Evolutionary conservation across 2,797 vertebrate species (phyloP).

Genomic region (Menidia menidia): DNA sequence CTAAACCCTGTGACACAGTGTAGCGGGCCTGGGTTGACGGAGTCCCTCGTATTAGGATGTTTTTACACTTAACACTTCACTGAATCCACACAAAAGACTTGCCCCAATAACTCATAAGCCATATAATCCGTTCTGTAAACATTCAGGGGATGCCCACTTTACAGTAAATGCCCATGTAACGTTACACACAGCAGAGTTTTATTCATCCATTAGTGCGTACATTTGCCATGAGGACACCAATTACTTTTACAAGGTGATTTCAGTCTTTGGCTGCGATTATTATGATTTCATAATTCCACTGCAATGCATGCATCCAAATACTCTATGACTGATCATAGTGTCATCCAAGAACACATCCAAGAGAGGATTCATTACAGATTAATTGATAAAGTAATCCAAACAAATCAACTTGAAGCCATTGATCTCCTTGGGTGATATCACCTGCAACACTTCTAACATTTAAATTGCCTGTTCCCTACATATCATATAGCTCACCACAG

Average conservation of each 20-base stretch:
- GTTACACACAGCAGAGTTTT: slow-evolving; percentile 16
- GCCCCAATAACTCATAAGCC: slow-evolving; percentile 72
- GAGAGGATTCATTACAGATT: neutral
- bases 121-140: slow-evolving; percentile 75
- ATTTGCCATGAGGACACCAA: slow-evolving; percentile 18
- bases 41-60: slow-evolving; percentile 61
- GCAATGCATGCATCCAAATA: neutral
- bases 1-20: slow-evolving; percentile 44
- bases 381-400: slow-evolving; percentile 7
- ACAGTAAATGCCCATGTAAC: slow-evolving; percentile 60
- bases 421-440: slow-evolving; percentile 5
- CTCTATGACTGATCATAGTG: neutral
- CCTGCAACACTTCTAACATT: slow-evolving; percentile 18
- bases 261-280: neutral
- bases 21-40: slow-evolving; percentile 38
- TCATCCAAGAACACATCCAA: slow-evolving; percentile 12
- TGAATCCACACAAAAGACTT: slow-evolving; percentile 78
- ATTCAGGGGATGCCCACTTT: slow-evolving; percentile 62
- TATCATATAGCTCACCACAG: slow-evolving; percentile 47
- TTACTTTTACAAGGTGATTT: slow-evolving; percentile 1
- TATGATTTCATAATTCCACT: neutral
- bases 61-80: slow-evolving; percentile 75
- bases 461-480: slow-evolving; percentile 35
- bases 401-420: slow-evolving; percentile 17
- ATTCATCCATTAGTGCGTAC: slow-evolving; percentile 15